Evolutionary conservation across 2,888 invertebrate species (phyloP).

Genomic region (Idaea biselata): DNA sequence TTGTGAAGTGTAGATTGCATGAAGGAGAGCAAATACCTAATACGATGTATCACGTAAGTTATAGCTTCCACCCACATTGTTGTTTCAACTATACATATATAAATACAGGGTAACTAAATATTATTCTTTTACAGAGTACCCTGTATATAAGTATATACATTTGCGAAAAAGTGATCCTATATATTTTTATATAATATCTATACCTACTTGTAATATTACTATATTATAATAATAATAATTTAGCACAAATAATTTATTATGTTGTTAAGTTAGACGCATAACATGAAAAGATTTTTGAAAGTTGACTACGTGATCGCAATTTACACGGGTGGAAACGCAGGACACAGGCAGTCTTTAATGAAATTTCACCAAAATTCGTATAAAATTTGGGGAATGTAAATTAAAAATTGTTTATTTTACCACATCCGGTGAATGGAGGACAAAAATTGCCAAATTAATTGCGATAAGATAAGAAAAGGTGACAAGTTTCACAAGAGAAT

Average conservation of each 20-base stretch:
- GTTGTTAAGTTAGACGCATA: background rate
- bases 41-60: constrained; percentile 21
- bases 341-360: background rate
- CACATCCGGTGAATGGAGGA: background rate
- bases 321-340: background rate
- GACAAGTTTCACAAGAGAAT: background rate
- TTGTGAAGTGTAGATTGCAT: constrained; percentile 10
- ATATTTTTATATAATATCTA: no score
- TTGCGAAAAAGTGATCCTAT: background rate
- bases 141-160: no score
- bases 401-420: background rate
- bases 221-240: no score
- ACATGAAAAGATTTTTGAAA: background rate
- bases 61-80: constrained; percentile 5
- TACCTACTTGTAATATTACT: no score
- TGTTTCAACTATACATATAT: background rate
- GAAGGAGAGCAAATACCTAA: constrained; percentile 14
- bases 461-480: background rate
- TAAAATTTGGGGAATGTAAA: background rate
- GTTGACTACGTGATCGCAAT: background rate
- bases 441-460: background rate
- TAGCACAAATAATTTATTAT: no score
- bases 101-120: no score
- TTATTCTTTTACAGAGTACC: no score
- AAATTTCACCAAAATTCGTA: background rate